Evolutionary conservation across 2,113 vertebrate species (phyloP), one percentile per base, ranked within the genome.

Genomic region (Embiotoca jacksoni): DNA sequence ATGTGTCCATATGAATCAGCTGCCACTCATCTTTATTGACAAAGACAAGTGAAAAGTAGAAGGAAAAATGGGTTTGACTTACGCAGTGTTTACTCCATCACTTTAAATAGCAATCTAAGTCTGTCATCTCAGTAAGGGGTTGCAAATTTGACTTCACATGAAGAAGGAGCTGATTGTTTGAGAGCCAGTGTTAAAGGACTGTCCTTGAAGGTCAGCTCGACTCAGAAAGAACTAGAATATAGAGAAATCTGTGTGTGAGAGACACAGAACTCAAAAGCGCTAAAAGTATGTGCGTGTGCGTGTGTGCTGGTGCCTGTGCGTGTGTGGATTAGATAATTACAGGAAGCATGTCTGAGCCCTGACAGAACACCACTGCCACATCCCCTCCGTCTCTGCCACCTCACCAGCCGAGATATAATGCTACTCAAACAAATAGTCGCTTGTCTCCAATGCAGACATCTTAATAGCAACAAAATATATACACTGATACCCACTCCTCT

Each of bases 291-390:
- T 39, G 16, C 31, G 47, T 70, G 53, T 50, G 55, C 9, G 50
- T 37, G 15, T 33, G 44, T 68, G 53, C 36, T 35, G 49, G 53
- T 9, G 55, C 59, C 62, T 35, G 80, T 32, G 60, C 33, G 39
- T 79, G 77, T 80, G 82, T 89, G 78, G 82, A 88, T 89, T 86
- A 74, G 86, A 90, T 92, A 92, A 94, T 93, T 93, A 92, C 91
- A 93, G 91, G 89, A 92, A 93, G 82, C 81, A 46, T 85, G 81
- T 83, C 84, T 79, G 74, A 77, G 64, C 61, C 60, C 81, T 92
- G 80, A 78, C 81, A 89, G 72, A 89, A 75, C 82, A 85, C 63
- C 57, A 61, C 71, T 77, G 84, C 87, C 81, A 90, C 84, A 87
- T 81, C 82, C 78, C 79, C 58, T 83, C 77, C 30, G 61, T 79